Conservation (phyloP, 2,888 invertebrate species). For the Fabriciana adippe region DNA sequence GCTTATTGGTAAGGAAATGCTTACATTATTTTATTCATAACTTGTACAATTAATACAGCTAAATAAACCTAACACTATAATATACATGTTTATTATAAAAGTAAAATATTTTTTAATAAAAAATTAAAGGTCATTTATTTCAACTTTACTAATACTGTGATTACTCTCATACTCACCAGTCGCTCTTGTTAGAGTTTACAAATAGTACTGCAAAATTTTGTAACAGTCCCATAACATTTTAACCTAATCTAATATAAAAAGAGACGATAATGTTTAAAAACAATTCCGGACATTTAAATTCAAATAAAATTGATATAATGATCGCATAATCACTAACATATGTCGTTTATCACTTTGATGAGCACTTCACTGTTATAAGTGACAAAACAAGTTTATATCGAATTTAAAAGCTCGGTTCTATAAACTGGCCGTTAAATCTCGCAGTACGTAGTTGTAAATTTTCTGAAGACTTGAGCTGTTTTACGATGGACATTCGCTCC, state of each 20-base stretch:
- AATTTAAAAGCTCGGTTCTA: conserved; percentile 75
- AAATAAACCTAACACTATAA: too few species aligned
- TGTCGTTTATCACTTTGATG: conserved; percentile 59
- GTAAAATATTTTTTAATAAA: too few species aligned
- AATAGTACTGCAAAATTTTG: too few species aligned
- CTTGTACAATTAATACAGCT: too few species aligned
- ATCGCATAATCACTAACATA: conserved; percentile 25
- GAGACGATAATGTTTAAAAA: conserved; percentile 1
- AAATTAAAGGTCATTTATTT: too few species aligned
- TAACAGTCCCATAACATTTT: not conserved
- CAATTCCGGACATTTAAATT: conserved; percentile 21
- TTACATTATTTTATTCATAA: too few species aligned
- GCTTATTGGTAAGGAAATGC: too few species aligned
- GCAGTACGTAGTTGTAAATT: conserved; percentile 77
- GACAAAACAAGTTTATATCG: conserved; percentile 72
- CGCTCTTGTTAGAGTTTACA: too few species aligned
- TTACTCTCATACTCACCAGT: too few species aligned
- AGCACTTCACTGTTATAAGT: conserved; percentile 54
- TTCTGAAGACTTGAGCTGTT: conserved; percentile 66
- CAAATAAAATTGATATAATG: conserved; percentile 27
- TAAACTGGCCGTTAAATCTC: conserved; percentile 80
- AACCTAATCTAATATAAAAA: conserved; percentile 1
- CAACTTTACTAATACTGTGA: too few species aligned
- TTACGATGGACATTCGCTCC: conserved; percentile 73
- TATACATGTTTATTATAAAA: too few species aligned